A percentile compares a stretch with the other conserved stretches of the same genome.
phyloP scores from a whole-genome alignment of 2,797 vertebrate species.

The Notoglanidium macrostoma region DNA sequence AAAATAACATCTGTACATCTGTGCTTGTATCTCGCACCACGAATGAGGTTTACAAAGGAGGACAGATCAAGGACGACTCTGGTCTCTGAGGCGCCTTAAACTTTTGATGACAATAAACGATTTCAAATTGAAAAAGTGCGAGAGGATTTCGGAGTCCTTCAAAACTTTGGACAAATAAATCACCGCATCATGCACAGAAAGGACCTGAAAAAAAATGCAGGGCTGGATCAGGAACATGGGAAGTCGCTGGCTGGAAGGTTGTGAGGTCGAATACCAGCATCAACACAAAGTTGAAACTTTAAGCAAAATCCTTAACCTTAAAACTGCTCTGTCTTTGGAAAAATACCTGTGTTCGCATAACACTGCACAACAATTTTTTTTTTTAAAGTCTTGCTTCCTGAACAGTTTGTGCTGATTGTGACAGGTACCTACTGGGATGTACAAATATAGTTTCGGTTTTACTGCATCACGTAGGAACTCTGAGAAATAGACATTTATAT shows the following conservation, averaged over 20 bases:
- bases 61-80: not conserved
- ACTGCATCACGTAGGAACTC: no score
- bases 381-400: no score
- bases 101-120: not conserved
- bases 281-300: not conserved
- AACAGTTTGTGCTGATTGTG: no score
- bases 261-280: not conserved
- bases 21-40: not conserved
- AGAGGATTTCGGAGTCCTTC: not conserved
- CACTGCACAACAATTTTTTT: no score
- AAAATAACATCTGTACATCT: conserved; percentile 38
- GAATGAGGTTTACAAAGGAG: not conserved
- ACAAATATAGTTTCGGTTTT: no score
- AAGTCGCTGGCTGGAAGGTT: not conserved
- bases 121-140: not conserved
- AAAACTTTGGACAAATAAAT: not conserved
- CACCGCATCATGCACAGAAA: not conserved
- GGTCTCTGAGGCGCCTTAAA: not conserved
- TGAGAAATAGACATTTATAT: no score
- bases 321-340: no score
- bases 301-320: not conserved
- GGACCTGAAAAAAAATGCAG: not conserved
- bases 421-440: no score
- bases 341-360: no score
- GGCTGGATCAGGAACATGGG: not conserved